Evolutionary conservation across 2,797 vertebrate genomes (phyloP), one percentile per base, ranked within the genome.

Genomic region (Harpagifer antarcticus): DNA sequence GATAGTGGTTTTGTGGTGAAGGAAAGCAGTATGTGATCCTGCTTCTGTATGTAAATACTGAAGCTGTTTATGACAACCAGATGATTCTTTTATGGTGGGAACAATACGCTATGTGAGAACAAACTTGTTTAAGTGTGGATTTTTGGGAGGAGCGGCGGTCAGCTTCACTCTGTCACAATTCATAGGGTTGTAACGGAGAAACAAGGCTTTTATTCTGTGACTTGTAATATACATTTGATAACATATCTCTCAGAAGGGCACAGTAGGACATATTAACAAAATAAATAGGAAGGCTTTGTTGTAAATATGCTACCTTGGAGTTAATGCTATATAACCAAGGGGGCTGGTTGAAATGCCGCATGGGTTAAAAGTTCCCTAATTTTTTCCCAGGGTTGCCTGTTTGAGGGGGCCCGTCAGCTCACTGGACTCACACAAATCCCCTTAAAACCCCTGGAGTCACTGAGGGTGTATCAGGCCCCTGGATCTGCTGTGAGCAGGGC

Each of bases 1-100:
- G 88, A 91, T 89, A 86, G 92, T 84, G 86, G 89, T 91, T 89
- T 89, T 91, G 90, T 91, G 86, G 90, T 85, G 77, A 88, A 72
- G 79, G 80, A 74, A 86, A 83, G 68, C 74, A 91, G 78, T 85
- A 74, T 55, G 76, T 71, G 85, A 84, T 88, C 65, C 76, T 76
- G 78, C 79, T 75, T 80, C 79, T 86, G 83, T 78, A 71, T 78
- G 77, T 81, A 84, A 87, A 89, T 85, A 86, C 77, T 74, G 61
- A 50, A 67, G 66, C 19, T n/a, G 19, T 78, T 78, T 84, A 68
- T 69, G 71, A 81, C 72, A 72, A 53, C 60, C 42, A 72, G 44
- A 45, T 59, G 50, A 75, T 63, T 70, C 19, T 62, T 66, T 72
- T 43, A 68, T 54, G 53, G 11, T 63, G 66, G 11, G 53, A 79